Base-by-base conservation (phyloP, 2,113 vertebrate species). In the Otis tarda region DNA sequence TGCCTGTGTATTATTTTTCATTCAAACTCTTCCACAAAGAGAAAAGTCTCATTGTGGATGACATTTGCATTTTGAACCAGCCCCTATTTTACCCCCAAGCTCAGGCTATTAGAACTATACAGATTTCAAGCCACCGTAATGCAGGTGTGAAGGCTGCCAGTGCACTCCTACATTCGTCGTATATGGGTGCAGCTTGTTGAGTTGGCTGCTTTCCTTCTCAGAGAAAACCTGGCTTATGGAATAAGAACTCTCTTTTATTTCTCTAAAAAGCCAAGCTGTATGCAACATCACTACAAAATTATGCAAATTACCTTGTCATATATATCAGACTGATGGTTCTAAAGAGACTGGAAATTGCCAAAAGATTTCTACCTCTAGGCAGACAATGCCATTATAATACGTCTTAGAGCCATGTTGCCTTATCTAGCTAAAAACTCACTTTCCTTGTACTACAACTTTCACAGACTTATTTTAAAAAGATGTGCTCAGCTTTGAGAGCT, bases 401-500 rank as follows among this genome's bases (percentile, higher is more conserved):
- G 78, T 87, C 65, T 83, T 78, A 82, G 45, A 96, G 49, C 30
- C 41, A 86, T 15, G 14, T 41, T 96, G 10, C 13, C 25, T 41
- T 88, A 81, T 49, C 13, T 15, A 71, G 70, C 5, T 49, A 75
- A 94, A 73, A 93, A 30, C 41, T 81, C 75, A 56, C 21, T 76
- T 69, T 82, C 74, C 23, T 92, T 50, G 55, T 50, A 75, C 64
- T n/a, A 71, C 52, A 53, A n/a, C 3, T 74, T 92, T 59, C 71
- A 87, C 23, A 91, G 69, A 67, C n/a, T n/a, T 91, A 84, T 97
- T 92, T 93, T 4, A 84, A 90, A 94, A 49, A 75, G 39, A 73
- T 37, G 22, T 17, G 10, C 35, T 84, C 50, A 9, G 25, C 7
- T 90, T 75, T 82, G 65, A 89, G n/a, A 50, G 4, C 4, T 90